Evolutionary conservation across 2,113 vertebrate genomes (phyloP).

Genomic region (Anolis sagrei): DNA sequence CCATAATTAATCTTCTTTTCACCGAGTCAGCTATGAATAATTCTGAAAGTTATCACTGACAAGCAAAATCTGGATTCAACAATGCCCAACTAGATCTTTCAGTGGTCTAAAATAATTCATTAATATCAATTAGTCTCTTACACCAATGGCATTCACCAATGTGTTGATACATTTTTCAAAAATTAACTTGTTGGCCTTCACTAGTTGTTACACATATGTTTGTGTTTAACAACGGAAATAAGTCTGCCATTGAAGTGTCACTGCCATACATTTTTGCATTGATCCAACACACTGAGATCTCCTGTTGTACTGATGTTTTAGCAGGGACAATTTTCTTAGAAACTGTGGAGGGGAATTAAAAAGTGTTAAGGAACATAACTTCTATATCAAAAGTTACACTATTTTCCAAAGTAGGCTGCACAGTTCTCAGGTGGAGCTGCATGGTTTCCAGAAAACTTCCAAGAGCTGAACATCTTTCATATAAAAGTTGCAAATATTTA

Average conservation of each 20-base stretch:
- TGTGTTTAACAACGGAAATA: background rate
- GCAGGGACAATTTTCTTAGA: too few species aligned
- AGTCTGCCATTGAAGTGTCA: background rate
- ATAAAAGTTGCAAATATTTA: too few species aligned
- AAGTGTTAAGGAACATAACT: background rate
- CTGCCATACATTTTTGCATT: background rate
- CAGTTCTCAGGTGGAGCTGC: too few species aligned
- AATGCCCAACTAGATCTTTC: background rate
- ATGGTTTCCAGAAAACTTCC: too few species aligned
- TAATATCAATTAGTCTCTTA: too few species aligned
- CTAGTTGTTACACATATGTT: background rate
- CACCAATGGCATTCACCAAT: too few species aligned
- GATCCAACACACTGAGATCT: background rate
- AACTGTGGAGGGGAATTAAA: background rate
- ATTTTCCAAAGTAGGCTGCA: too few species aligned
- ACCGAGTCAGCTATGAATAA: rapidly evolving
- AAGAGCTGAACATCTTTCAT: too few species aligned
- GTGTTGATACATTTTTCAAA: too few species aligned
- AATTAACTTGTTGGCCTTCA: too few species aligned
- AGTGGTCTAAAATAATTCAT: too few species aligned
- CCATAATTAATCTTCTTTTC: background rate
- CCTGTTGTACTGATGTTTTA: background rate
- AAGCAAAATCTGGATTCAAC: background rate
- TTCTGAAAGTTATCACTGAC: background rate
- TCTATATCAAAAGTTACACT: too few species aligned